phyloP scores from a whole-genome alignment of 64 coral and sea anemone genomes.

The Anthopleura sola region DNA sequence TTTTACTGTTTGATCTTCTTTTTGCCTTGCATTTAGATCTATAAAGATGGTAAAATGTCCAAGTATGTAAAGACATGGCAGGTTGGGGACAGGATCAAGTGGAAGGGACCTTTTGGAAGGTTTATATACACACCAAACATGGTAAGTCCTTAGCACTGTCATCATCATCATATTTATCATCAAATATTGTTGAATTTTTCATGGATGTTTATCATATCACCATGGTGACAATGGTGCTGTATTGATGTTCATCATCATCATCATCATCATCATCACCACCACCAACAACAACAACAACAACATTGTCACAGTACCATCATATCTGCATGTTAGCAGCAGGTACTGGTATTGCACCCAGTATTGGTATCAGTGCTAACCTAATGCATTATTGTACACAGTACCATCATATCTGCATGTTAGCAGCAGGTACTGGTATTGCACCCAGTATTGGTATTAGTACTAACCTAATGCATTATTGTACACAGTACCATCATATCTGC shows the following conservation, averaged over 20 bases:
- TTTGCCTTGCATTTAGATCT: constrained; percentile 1
- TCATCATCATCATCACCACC: not conserved
- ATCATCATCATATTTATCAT: not conserved
- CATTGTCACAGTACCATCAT: constrained; percentile 34
- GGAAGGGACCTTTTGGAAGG: constrained; percentile 54
- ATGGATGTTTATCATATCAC: too few relatives aligned
- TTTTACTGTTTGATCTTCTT: too few relatives aligned
- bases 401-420: constrained; percentile 65
- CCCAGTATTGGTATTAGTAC: constrained; percentile 79
- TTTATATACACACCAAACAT: constrained; percentile 52
- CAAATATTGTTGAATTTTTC: too few relatives aligned
- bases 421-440: constrained; percentile 51
- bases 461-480: not conserved
- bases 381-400: constrained; percentile 33
- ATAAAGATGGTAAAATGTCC: constrained; percentile 60
- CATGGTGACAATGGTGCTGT: too few relatives aligned
- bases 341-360: constrained; percentile 64
- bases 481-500: constrained; percentile 47
- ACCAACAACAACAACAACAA: not conserved
- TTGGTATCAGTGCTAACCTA: constrained; percentile 59
- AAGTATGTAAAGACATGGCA: constrained; percentile 28
- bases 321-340: constrained; percentile 76
- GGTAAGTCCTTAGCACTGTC: not conserved
- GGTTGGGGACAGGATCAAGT: constrained; percentile 49
- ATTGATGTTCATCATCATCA: not conserved